Evolutionary conservation across 2,888 invertebrate genomes (phyloP), one percentile per base, ranked within the genome.

Genomic region (Caenorhabditis becei): DNA sequence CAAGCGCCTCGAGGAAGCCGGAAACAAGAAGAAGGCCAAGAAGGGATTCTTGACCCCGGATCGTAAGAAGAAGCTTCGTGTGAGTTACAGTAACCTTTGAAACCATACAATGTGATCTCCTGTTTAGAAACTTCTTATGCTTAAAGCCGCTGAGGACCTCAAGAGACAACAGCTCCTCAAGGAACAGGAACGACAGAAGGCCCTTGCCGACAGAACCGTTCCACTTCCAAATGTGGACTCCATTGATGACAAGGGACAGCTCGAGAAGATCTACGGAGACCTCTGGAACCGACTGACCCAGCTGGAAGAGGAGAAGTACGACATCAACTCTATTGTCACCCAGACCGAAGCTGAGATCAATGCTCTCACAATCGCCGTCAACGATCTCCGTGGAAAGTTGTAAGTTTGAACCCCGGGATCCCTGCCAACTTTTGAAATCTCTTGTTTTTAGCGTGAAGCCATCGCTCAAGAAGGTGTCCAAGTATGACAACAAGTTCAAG

Each of bases 61-160:
- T 93, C 96, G 98, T 94, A 98, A 98, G 95, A 98, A 97, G 96
- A 97, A 97, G 93, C 96, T 98, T 92, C 95, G 97, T 94, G 97
- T 97, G 92, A 94, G 85, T 63, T 3, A 7, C 2, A 11, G 14
- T 2, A 20, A 0, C 5, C 41, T 14, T 51, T 32, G 28, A 18
- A 20, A 18, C 0, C n/a, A 7, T 28, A 23, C 2, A 3, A 7
- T 37, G 5, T 51, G 16, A 51, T 14, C 14, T 87, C 89, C 92
- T n/a, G n/a, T n/a, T n/a, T n/a, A 97, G 97, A 95, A 97, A 94
- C 94, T 99, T 94, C 94, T 99, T 94, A 97, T 98, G 95, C 97
- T 97, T 94, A 99, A 98, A 94, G 99, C 98, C 92, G 98, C 98
- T 90, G 98, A 99, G 93, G 98, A 99, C 93, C 93, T 99, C 94